Evolutionary conservation across 1,140 invertebrate species (phyloP).

Genomic region (Patella vulgata): DNA sequence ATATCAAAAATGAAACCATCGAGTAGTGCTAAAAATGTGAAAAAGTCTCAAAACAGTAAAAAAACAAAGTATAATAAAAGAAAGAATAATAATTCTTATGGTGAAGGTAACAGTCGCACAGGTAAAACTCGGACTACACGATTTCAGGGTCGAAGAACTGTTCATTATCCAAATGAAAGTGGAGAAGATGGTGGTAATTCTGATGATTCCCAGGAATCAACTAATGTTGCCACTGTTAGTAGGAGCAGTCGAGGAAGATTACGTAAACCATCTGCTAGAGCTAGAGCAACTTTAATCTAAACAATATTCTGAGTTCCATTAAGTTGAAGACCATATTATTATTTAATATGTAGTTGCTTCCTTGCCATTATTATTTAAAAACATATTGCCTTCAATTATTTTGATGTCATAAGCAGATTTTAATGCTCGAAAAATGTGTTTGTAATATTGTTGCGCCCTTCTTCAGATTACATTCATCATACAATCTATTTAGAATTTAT

Average conservation of each 20-base stretch:
- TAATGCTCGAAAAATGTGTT: no score
- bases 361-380: no score
- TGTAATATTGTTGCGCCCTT: no score
- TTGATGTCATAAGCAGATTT: no score
- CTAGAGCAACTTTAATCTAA: constrained; percentile 72
- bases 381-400: no score
- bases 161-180: constrained; percentile 54
- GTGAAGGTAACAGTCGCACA: constrained; percentile 1
- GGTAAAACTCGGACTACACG: constrained; percentile 24
- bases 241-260: constrained; percentile 86
- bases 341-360: no score
- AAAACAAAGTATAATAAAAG: constrained; percentile 1
- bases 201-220: constrained; percentile 19
- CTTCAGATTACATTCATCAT: no score
- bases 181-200: constrained; percentile 44
- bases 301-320: no score
- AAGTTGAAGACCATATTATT: no score
- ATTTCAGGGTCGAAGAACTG: constrained; percentile 52
- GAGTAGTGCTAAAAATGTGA: constrained; percentile 5
- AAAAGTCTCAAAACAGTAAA: neutral
- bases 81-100: neutral
- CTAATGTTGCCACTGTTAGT: constrained; percentile 68
- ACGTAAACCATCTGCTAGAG: constrained; percentile 82
- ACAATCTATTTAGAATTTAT: no score
- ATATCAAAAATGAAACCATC: constrained; percentile 6